Conservation (phyloP, 2,888 invertebrate genomes). For the Dione juno region DNA sequence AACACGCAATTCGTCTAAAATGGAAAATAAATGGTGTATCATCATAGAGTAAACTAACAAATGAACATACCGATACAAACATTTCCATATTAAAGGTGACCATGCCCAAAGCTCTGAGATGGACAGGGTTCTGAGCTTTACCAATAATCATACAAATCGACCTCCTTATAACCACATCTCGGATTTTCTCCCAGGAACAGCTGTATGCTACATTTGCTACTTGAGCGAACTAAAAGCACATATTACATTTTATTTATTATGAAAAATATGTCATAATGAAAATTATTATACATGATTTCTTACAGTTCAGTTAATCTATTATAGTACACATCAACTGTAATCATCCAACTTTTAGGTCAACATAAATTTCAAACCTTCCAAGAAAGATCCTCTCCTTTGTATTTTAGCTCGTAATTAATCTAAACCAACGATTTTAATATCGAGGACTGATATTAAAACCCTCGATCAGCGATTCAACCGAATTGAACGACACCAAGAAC, state of each 20-base stretch:
- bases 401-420: too few relatives aligned
- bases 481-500: too few relatives aligned
- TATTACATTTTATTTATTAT: background rate
- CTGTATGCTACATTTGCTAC: conserved; percentile 45
- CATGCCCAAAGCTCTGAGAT: conserved; percentile 45
- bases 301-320: background rate
- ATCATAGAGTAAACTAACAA: background rate
- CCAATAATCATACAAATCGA: conserved; percentile 47
- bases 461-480: too few relatives aligned
- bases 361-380: too few relatives aligned
- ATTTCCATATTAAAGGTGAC: conserved; percentile 49
- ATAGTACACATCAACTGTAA: too few relatives aligned
- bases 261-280: background rate
- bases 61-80: conserved; percentile 48
- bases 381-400: too few relatives aligned
- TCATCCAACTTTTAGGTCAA: too few relatives aligned
- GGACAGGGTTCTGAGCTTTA: conserved; percentile 45
- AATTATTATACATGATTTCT: background rate
- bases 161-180: conserved; percentile 42
- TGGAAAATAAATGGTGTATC: too few relatives aligned
- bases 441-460: too few relatives aligned
- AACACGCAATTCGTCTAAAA: too few relatives aligned
- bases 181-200: conserved; percentile 47
- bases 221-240: conserved; percentile 43
- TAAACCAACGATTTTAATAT: too few relatives aligned